Evolutionary conservation across 2,797 vertebrate genomes (phyloP).

Genomic region (Etheostoma perlongum): DNA sequence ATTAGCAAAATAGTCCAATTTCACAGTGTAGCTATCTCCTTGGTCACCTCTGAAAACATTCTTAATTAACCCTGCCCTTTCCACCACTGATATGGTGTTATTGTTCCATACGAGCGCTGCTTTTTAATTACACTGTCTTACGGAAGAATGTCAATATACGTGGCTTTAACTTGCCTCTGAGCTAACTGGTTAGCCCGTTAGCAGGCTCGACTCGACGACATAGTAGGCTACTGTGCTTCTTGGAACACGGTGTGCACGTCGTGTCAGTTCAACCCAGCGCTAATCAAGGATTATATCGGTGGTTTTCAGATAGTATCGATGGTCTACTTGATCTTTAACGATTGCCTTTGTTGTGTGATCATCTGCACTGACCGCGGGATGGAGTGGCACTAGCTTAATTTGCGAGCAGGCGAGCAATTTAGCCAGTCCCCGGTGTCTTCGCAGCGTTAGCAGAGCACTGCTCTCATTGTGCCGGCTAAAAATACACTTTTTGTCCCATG

Average conservation of each 20-base stretch:
- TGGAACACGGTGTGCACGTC: conserved; percentile 68
- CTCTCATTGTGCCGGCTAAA: conserved; percentile 69
- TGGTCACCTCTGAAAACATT: conserved; percentile 44
- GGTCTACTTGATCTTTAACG: not conserved
- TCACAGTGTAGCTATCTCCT: conserved; percentile 23
- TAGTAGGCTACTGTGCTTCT: conserved; percentile 49
- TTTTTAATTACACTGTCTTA: not conserved
- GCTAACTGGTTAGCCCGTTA: conserved; percentile 59
- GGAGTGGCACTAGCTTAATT: conserved; percentile 20
- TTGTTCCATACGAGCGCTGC: not conserved
- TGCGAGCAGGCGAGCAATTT: conserved; percentile 4
- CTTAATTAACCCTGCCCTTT: not conserved
- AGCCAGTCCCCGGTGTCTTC: conserved; percentile 50
- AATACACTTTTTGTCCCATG: conserved; percentile 64
- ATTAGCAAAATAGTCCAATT: conserved; percentile 69
- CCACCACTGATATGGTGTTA: not conserved
- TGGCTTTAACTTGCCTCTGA: conserved; percentile 37
- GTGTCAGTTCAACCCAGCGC: conserved; percentile 21
- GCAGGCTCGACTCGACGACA: conserved; percentile 63
- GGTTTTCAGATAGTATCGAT: not conserved
- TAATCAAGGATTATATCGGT: not conserved
- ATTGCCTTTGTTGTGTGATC: conserved; percentile 13
- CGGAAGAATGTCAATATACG: conserved; percentile 26
- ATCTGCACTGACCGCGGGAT: conserved; percentile 18
- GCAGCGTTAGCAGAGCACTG: conserved; percentile 42